Evolutionary conservation across 2,113 vertebrate species (phyloP), one percentile per base, ranked within the genome.

Genomic region (Leptobrachium ailaonicum): DNA sequence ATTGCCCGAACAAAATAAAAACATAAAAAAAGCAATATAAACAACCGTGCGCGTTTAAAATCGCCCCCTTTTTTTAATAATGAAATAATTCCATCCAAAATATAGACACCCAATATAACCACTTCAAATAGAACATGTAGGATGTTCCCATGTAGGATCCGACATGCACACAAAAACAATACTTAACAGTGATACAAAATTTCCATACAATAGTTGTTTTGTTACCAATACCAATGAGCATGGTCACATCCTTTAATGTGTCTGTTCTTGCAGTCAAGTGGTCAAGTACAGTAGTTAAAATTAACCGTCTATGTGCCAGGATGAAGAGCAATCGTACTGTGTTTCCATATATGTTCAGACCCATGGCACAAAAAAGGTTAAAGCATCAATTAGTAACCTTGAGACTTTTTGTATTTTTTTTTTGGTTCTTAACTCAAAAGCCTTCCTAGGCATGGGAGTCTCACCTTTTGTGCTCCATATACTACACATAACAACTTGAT

Each of bases 51-150:
- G 87, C 89, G 94, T 94, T 92, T 89, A 95, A 90, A 93, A 94
- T n/a, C n/a, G n/a, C n/a, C n/a, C 93, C 87, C 80, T 76, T 89
- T 92, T 88, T 94, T 94, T 94, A 94, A 94, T 95, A 93, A 94
- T 93, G 93, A 95, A 94, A 95, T 93, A 93, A 94, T 93, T 94
- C 87, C 93, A 95, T 94, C 94, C 92, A 95, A 94, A 94, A 93
- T 93, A 94, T 92, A 95, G 94, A 95, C 93, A 94, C 93, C 94
- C 92, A 94, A 92, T 94, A 91, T 80, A 94, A 94, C 94, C 93
- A 95, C 92, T 93, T 93, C 91, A 94, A 95, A 95, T 93, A 93
- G 92, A 93, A 94, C 94, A 93, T 94, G 45, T 47, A 47, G 45
- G 45, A 47, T 47, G 92, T 94, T 89, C 92, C 93, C 93, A 92